Percentiles rank a stretch among this genome's conserved stretches.
Evolutionary conservation across 2,888 invertebrate species (phyloP).

Genomic region (Diploptera punctata): DNA sequence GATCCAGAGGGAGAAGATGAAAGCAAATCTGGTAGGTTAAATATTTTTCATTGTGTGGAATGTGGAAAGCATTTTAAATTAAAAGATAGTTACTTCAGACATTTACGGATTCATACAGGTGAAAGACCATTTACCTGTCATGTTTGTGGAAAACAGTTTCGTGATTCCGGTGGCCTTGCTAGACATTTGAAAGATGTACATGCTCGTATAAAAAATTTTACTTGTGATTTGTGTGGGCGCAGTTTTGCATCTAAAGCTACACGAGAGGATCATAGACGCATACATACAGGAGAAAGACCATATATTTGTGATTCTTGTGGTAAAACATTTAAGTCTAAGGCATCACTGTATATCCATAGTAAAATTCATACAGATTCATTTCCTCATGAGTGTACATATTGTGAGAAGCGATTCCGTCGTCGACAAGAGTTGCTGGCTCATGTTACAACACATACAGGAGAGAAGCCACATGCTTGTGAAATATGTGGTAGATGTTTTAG

Average conservation of each 20-base stretch:
- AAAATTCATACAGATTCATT: conserved; percentile 64
- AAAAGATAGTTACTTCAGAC: conserved; percentile 48
- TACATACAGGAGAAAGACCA: conserved; percentile 53
- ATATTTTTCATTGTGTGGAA: conserved; percentile 27
- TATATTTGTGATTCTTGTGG: conserved; percentile 58
- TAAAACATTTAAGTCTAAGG: conserved; percentile 68
- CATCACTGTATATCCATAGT: conserved; percentile 67
- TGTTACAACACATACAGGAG: conserved; percentile 62
- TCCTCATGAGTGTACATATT: conserved; percentile 65
- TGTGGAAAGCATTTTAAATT: conserved; percentile 35
- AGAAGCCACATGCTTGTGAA: conserved; percentile 60
- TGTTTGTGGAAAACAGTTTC: conserved; percentile 69
- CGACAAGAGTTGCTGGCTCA: conserved; percentile 62
- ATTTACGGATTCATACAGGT: conserved; percentile 59
- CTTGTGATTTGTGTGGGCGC: conserved; percentile 58
- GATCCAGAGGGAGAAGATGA: neutral
- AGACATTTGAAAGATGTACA: conserved; percentile 62
- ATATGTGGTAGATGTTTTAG: conserved; percentile 54
- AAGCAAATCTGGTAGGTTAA: neutral
- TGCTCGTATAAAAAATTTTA: conserved; percentile 56
- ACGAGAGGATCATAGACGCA: conserved; percentile 54
- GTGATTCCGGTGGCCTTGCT: conserved; percentile 65
- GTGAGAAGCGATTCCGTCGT: conserved; percentile 63
- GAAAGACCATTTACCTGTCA: conserved; percentile 71
- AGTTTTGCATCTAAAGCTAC: conserved; percentile 60